Evolutionary conservation across 2,113 vertebrate genomes (phyloP), one percentile per base, ranked within the genome.

Genomic region (Colius striatus): DNA sequence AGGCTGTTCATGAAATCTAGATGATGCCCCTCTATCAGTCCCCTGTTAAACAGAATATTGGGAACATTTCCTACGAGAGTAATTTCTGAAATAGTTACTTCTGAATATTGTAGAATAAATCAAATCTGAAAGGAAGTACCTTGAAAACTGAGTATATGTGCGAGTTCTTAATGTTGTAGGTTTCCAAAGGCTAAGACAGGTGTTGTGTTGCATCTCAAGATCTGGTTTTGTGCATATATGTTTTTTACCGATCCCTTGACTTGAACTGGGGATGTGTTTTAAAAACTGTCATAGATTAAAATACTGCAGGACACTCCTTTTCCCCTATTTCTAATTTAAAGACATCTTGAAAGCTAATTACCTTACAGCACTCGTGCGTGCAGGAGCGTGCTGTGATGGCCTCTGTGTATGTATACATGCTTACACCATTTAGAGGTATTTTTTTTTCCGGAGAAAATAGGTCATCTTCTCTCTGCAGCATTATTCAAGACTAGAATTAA

Each of bases 401-500:
- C 50, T 78, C 16, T 57, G 66, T 34, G 60, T 84, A 77, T 34
- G 60, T 84, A 77, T 83, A 53, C 72, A n/a, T 21, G 67, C 53
- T 57, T 23, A 36, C 66, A 81, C 63, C 57, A 16, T 60, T 91
- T 17, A 82, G 55, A 81, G 71, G 51, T 26, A 11, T 70, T 75
- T 78, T 85, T 93, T 22, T 43, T 73, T 30, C 10, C 66, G 14
- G n/a, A 66, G 87, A 87, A 96, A 96, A 94, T 93, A 94, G 95
- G 92, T 96, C 74, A 4, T 77, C 72, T 84, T 85, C 84, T 82
- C 51, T 89, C 90, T 87, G 89, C 74, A 84, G 60, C 61, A 27
- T 89, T 89, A 68, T 73, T 92, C 36, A 77, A 76, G 89, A 74
- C 66, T 53, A 62, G 70, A 94, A 0, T 76, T 91, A 81, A 95